A percentile compares a stretch with the other conserved stretches of the same genome.
Evolutionary conservation across 2,888 invertebrate genomes (phyloP).

Genomic region (Seira sanloemensis): DNA sequence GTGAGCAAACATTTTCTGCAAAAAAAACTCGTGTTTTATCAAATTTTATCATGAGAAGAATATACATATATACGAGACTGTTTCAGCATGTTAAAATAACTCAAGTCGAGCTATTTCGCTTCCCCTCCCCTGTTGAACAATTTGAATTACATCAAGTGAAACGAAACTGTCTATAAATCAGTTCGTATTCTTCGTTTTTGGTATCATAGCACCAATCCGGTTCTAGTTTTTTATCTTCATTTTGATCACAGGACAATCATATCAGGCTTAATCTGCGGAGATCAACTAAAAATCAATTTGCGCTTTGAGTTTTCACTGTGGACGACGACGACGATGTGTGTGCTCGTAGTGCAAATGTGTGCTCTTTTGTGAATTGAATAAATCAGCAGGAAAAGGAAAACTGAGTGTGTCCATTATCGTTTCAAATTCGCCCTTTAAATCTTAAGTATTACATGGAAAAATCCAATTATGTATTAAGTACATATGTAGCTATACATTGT

Average conservation of each 20-base stretch:
- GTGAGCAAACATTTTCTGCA: background rate
- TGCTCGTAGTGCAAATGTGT: too few species aligned
- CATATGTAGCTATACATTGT: background rate
- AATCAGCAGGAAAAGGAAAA: background rate
- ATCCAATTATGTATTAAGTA: constrained; percentile 1
- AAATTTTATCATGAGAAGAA: background rate
- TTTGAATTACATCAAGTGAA: constrained; percentile 12
- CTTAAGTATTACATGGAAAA: background rate
- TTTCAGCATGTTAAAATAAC: background rate
- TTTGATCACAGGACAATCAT: constrained; percentile 25
- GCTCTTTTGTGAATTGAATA: background rate
- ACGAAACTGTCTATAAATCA: constrained; percentile 45
- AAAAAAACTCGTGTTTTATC: background rate
- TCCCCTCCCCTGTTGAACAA: background rate
- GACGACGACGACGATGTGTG: background rate
- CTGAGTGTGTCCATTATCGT: background rate
- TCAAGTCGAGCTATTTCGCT: background rate
- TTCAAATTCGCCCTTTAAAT: background rate
- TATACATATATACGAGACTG: background rate
- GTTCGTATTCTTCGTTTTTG: constrained; percentile 46
- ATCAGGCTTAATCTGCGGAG: constrained; percentile 10
- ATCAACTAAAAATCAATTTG: constrained; percentile 19
- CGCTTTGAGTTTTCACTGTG: background rate
- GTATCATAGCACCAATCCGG: constrained; percentile 40
- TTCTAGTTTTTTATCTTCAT: constrained; percentile 45